Evolutionary conservation across 2,113 vertebrate species (phyloP).

Genomic region (Elephas maximus): DNA sequence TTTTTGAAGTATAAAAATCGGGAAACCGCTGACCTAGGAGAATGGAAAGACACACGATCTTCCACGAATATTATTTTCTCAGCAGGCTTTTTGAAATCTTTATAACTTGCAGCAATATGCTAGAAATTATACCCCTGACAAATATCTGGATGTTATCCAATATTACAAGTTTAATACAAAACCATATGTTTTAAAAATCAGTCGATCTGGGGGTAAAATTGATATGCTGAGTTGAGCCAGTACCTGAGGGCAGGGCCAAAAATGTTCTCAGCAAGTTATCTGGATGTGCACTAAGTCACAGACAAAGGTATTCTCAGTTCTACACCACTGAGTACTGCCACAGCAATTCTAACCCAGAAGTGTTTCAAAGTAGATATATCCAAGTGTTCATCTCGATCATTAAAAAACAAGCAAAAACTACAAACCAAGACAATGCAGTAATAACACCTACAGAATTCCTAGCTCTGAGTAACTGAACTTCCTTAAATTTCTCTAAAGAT

Average conservation of each 20-base stretch:
- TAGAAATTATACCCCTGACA: slow-evolving; percentile 52
- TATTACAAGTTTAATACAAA: slow-evolving; percentile 50
- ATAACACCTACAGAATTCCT: background rate
- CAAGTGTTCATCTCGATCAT: background rate
- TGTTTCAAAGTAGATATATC: slow-evolving; percentile 42
- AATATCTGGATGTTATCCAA: background rate
- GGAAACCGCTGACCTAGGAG: slow-evolving; percentile 60
- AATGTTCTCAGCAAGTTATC: background rate
- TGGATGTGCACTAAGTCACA: background rate
- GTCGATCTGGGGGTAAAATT: background rate
- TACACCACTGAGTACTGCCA: background rate
- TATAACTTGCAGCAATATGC: slow-evolving; percentile 24
- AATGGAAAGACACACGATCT: slow-evolving; percentile 50
- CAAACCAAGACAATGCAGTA: background rate
- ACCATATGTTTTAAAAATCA: slow-evolving; percentile 33
- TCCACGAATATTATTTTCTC: slow-evolving; percentile 63
- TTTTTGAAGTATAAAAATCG: slow-evolving; percentile 58
- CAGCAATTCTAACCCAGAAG: background rate
- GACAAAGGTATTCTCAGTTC: background rate
- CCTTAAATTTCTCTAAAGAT: background rate
- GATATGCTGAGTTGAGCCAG: background rate
- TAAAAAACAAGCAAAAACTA: slow-evolving; percentile 5
- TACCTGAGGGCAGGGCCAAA: background rate
- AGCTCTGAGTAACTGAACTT: background rate
- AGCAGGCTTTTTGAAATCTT: slow-evolving; percentile 64